Evolutionary conservation across 2,797 vertebrate genomes (phyloP).

Genomic region (Sciurus vulgaris): DNA sequence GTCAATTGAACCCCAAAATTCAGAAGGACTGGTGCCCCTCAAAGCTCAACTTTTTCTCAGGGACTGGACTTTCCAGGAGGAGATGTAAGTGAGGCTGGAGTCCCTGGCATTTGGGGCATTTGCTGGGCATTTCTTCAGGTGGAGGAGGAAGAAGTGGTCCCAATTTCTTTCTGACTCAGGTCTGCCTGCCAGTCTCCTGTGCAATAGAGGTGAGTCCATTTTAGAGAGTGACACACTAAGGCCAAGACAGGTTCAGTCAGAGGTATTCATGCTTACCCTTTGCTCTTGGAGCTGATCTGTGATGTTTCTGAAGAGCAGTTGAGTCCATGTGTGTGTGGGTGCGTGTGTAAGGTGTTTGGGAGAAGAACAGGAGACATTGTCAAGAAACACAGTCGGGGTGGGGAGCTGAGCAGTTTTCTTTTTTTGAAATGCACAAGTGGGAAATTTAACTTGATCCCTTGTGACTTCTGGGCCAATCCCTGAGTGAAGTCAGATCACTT

Average conservation of each 20-base stretch:
- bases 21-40: not conserved
- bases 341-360: not conserved
- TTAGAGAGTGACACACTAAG: not conserved
- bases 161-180: not conserved
- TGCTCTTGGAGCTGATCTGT: not conserved
- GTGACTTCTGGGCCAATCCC: slow-evolving; percentile 78
- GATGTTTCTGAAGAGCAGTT: not conserved
- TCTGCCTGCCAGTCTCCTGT: not conserved
- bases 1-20: not conserved
- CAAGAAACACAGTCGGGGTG: slow-evolving; percentile 51
- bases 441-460: slow-evolving; percentile 83
- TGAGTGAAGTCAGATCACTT: slow-evolving; percentile 75
- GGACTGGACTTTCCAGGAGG: not conserved
- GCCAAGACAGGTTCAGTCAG: not conserved
- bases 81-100: not conserved
- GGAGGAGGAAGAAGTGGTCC: not conserved
- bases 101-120: not conserved
- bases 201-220: not conserved
- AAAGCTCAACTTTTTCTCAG: not conserved
- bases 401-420: slow-evolving; percentile 16
- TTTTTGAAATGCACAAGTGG: slow-evolving; percentile 69
- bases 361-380: not conserved
- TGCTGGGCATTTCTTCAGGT: not conserved
- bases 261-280: not conserved
- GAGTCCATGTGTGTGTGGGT: not conserved